phyloP scores from a whole-genome alignment of 2,888 invertebrate species.

The Synergus gifuensis region DNA sequence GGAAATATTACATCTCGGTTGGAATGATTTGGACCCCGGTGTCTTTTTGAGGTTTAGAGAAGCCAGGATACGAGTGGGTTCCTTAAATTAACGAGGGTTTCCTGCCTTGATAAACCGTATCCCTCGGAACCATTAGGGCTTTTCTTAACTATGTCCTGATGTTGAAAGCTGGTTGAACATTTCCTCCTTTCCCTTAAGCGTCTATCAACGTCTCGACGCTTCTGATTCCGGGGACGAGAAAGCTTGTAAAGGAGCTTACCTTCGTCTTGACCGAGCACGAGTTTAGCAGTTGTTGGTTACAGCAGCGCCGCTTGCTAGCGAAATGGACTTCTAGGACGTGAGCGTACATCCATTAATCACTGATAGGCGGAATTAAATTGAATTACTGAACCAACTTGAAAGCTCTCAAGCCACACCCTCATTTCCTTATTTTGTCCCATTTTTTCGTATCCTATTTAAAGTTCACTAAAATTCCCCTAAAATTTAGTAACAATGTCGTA shows the following conservation, averaged over 20 bases:
- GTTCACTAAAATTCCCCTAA: neutral
- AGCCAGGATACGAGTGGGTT: neutral
- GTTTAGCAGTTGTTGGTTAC: constrained; percentile 22
- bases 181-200: neutral
- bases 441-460: neutral
- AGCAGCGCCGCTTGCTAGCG: constrained; percentile 1
- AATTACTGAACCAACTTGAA: constrained; percentile 8
- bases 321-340: constrained; percentile 19
- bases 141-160: constrained; percentile 1
- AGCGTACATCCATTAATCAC: constrained; percentile 37
- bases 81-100: constrained; percentile 42
- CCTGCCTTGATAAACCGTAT: constrained; percentile 46
- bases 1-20: neutral
- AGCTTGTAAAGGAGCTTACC: constrained; percentile 3
- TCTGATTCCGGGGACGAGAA: constrained; percentile 12
- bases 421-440: neutral
- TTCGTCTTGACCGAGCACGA: constrained; percentile 9
- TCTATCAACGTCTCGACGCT: constrained; percentile 5
- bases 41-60: neutral
- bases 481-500: neutral
- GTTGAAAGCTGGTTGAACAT: neutral
- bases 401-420: neutral
- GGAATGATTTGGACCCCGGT: constrained; percentile 14
- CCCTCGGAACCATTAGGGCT: constrained; percentile 19
- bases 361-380: constrained; percentile 30